Percentiles rank a stretch among this genome's conserved stretches.
Conservation (phyloP, 2,888 invertebrate genomes). For the Xylocampa areola region DNA sequence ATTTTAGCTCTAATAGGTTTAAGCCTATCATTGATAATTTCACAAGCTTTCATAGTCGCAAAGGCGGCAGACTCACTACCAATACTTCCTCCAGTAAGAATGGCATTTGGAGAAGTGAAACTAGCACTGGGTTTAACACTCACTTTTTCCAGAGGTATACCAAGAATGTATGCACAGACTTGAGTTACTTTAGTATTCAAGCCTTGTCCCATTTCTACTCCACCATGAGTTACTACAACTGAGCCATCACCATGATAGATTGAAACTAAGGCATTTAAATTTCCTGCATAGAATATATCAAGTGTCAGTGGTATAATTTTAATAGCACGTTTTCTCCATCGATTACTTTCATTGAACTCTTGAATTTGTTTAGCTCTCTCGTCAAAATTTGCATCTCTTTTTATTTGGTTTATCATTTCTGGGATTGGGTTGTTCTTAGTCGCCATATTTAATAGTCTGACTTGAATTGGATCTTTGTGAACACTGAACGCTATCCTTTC, state of each 20-base stretch:
- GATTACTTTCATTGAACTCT: constrained; percentile 90
- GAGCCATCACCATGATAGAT: constrained; percentile 92
- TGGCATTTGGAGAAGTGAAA: constrained; percentile 90
- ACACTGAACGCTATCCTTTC: constrained; percentile 90
- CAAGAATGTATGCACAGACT: constrained; percentile 92
- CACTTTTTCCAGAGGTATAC: constrained; percentile 91
- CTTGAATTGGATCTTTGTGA: constrained; percentile 89
- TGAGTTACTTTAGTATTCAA: constrained; percentile 94
- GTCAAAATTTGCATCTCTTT: constrained; percentile 85
- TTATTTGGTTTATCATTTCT: constrained; percentile 87
- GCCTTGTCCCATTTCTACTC: constrained; percentile 94
- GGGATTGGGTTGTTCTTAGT: constrained; percentile 80
- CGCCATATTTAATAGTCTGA: constrained; percentile 89
- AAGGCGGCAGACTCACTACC: constrained; percentile 91
- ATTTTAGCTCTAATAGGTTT: constrained; percentile 89
- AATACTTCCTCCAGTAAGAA: constrained; percentile 91
- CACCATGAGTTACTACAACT: constrained; percentile 92
- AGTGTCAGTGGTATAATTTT: constrained; percentile 92
- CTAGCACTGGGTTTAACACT: constrained; percentile 91
- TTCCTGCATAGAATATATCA: constrained; percentile 87
- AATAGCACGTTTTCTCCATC: constrained; percentile 94
- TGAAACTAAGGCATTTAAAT: constrained; percentile 90
- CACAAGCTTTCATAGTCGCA: constrained; percentile 91
- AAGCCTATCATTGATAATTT: constrained; percentile 90
- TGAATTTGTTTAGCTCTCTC: constrained; percentile 81